A percentile compares a stretch with the other conserved stretches of the same genome.
These are phyloP conservation scores for Salvelinus alpinus DNA, from an alignment of 2,113 vertebrate genomes.

Conservation along the genomic window DNA sequence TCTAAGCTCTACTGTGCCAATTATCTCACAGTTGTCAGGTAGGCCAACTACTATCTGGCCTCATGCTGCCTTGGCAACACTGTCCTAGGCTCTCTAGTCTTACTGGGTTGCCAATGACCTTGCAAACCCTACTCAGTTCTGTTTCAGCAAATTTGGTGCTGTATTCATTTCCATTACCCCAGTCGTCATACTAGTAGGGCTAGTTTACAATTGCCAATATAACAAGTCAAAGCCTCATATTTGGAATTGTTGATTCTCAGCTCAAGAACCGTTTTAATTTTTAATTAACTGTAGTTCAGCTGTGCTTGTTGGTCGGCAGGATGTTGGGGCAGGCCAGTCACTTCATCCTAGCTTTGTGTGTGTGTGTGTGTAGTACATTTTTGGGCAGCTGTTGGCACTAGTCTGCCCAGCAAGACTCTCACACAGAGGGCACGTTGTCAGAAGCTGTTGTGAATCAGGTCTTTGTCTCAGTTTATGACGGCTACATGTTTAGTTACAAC, in stretches of 20 bases:
- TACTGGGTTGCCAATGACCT: background rate
- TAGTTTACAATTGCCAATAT: no score
- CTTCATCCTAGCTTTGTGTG: background rate
- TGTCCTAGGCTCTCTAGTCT: background rate
- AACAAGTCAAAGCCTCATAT: no score
- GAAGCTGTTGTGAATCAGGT: constrained; percentile 53
- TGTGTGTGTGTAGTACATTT: constrained; percentile 1
- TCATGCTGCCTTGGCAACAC: background rate
- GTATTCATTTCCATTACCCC: no score
- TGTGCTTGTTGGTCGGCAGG: constrained; percentile 46
- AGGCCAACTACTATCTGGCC: background rate
- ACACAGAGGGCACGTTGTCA: constrained; percentile 71
- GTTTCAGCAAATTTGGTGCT: background rate
- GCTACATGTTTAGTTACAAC: constrained; percentile 15
- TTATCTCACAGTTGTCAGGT: background rate
- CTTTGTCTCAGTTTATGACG: constrained; percentile 55
- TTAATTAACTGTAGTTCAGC: background rate
- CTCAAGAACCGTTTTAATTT: no score
- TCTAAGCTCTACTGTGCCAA: background rate
- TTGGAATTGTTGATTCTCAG: no score
- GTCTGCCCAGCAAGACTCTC: constrained; percentile 60
- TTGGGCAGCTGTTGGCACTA: constrained; percentile 70
- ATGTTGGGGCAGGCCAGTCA: constrained; percentile 41
- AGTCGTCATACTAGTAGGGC: no score
- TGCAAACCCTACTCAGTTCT: background rate